phyloP scores from a whole-genome alignment of 1,140 invertebrate species.

The Cydia splendana region DNA sequence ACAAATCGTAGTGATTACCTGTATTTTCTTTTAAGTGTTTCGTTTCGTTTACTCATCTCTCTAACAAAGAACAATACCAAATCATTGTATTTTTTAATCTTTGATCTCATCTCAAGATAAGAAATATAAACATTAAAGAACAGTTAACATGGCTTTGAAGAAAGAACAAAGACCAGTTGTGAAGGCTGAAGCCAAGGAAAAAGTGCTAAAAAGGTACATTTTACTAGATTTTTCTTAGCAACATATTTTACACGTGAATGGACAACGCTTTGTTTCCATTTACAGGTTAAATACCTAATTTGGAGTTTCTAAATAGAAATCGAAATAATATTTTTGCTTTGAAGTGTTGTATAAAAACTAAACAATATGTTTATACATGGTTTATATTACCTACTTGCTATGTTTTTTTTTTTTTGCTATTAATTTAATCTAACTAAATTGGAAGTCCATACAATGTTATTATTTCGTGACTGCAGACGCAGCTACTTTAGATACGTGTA shows the following conservation, averaged over 20 bases:
- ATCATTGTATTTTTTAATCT: conserved; percentile 16
- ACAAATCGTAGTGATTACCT: too few relatives aligned
- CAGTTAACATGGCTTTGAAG: conserved; percentile 20
- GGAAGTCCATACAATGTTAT: too few relatives aligned
- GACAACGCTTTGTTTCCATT: neutral
- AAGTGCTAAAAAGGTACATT: neutral
- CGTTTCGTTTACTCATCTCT: neutral
- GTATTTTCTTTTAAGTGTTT: neutral
- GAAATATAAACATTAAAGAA: conserved; percentile 21
- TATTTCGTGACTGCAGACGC: too few relatives aligned
- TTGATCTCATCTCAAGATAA: conserved; percentile 33
- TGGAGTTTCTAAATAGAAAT: neutral
- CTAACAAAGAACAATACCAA: conserved; percentile 24
- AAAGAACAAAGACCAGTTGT: conserved; percentile 23
- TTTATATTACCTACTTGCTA: too few relatives aligned
- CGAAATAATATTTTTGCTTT: neutral
- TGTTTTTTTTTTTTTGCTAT: too few relatives aligned
- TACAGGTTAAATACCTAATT: neutral
- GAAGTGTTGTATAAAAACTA: too few relatives aligned
- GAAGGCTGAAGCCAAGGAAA: conserved; percentile 1
- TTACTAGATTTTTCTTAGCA: conserved; percentile 14
- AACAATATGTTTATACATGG: too few relatives aligned
- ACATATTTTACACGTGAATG: neutral
- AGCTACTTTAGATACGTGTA: too few relatives aligned
- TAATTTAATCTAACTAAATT: too few relatives aligned